Conservation (phyloP, 1,140 invertebrate species). For the Monochamus saltuarius region DNA sequence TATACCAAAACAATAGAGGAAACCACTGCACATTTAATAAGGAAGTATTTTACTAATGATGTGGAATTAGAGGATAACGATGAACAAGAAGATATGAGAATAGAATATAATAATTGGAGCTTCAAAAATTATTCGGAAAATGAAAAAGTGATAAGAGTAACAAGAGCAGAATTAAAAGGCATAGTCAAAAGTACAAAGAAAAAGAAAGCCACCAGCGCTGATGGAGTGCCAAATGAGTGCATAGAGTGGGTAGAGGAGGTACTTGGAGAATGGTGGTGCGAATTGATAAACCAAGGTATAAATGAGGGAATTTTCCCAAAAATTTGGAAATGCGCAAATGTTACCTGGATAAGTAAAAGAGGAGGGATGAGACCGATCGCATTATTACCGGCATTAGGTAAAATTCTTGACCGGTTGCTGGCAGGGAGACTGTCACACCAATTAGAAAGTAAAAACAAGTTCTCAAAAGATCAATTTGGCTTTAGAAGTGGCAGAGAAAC, state of each 20-base stretch:
- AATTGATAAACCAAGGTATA: neutral
- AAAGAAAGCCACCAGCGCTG: too few species aligned
- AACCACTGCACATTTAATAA: neutral
- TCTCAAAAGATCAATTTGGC: slow-evolving; percentile 16
- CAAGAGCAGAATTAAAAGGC: too few species aligned
- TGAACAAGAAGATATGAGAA: neutral
- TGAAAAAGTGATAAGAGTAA: too few species aligned
- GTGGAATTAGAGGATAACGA: neutral
- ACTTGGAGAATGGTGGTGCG: too few species aligned
- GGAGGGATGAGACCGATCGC: neutral
- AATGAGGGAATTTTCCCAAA: neutral
- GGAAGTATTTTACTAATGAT: neutral
- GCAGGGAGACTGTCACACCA: neutral
- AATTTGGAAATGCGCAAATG: slow-evolving; percentile 1
- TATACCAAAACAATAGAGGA: neutral
- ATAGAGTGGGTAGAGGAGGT: too few species aligned
- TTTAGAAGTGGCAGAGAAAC: slow-evolving; percentile 21
- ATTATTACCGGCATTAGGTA: neutral
- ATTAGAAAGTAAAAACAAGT: neutral
- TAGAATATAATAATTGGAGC: too few species aligned
- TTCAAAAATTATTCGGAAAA: neutral
- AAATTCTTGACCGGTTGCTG: neutral
- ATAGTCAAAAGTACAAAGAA: too few species aligned
- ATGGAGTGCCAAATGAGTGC: too few species aligned
- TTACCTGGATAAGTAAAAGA: neutral